A percentile compares a stretch with the other conserved stretches of the same genome.
Conservation (phyloP, 2,888 invertebrate species). For the Cataglyphis livida region DNA sequence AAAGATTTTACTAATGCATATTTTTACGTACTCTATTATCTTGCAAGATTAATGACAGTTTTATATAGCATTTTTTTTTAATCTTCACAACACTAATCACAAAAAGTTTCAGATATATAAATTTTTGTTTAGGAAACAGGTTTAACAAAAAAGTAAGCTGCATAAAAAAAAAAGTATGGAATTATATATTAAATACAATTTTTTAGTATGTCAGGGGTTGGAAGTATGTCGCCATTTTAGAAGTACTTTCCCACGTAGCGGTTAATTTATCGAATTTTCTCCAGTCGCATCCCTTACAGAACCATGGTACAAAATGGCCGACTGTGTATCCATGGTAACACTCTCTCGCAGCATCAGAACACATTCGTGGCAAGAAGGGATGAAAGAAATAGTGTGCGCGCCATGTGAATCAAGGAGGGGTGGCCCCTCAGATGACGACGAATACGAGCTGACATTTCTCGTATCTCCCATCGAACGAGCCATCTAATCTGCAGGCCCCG, state of each 20-base stretch:
- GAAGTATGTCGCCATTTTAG: slow-evolving; percentile 63
- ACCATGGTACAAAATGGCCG: slow-evolving; percentile 78
- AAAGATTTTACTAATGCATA: neutral
- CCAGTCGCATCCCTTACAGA: slow-evolving; percentile 71
- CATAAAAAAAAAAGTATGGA: neutral
- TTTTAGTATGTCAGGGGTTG: neutral
- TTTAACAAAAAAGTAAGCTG: neutral
- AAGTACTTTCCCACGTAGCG: slow-evolving; percentile 8
- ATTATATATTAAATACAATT: neutral
- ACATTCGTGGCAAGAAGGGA: slow-evolving; percentile 56
- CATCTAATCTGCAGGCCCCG: slow-evolving; percentile 30
- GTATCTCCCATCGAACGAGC: slow-evolving; percentile 57
- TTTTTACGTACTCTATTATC: neutral
- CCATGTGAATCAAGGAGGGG: slow-evolving; percentile 52
- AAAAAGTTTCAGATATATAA: neutral
- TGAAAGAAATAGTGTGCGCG: slow-evolving; percentile 57
- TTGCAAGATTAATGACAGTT: neutral
- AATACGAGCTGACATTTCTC: slow-evolving; percentile 42
- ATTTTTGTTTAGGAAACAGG: neutral
- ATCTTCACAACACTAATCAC: neutral
- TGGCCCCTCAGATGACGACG: slow-evolving; percentile 49
- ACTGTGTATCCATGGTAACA: slow-evolving; percentile 77
- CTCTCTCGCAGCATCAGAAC: slow-evolving; percentile 57
- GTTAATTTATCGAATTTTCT: slow-evolving; percentile 70
- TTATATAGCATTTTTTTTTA: neutral